Conservation (phyloP, 2,113 vertebrate species). For the Callipepla californica region DNA sequence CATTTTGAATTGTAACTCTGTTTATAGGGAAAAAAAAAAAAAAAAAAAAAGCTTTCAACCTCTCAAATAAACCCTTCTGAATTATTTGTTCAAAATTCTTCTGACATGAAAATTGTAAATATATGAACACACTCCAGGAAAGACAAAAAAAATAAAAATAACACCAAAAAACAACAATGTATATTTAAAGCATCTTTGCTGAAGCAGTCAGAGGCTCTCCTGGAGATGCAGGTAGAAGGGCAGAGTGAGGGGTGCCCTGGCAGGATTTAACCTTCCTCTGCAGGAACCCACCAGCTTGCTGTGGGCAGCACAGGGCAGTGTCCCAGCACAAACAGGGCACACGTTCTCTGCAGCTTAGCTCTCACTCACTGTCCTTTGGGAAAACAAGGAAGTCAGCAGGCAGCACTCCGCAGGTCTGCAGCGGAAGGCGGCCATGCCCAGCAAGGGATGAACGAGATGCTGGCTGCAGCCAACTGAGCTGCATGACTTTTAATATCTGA, state of each 20-base stretch:
- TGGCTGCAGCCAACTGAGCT: background rate
- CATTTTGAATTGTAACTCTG: background rate
- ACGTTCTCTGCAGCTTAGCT: fast-evolving
- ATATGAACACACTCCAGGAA: background rate
- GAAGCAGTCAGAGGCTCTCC: background rate
- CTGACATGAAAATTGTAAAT: background rate
- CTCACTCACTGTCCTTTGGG: fast-evolving
- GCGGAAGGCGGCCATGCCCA: fast-evolving
- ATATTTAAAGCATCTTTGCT: background rate
- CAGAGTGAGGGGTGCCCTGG: background rate
- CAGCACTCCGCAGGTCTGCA: background rate
- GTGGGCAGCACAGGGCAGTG: background rate
- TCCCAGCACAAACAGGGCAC: fast-evolving
- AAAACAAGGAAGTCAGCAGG: fast-evolving
- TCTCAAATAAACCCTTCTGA: background rate
- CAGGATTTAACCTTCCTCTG: background rate
- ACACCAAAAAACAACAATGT: too few species aligned
- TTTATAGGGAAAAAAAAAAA: background rate
- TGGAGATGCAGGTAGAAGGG: background rate
- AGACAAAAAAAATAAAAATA: background rate
- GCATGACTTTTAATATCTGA: background rate
- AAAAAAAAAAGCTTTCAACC: background rate
- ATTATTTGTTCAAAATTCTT: background rate
- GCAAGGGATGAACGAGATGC: background rate
- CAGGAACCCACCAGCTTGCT: background rate